Evolutionary conservation across 2,888 invertebrate species (phyloP).

Genomic region (Acrocyrtus sp.): DNA sequence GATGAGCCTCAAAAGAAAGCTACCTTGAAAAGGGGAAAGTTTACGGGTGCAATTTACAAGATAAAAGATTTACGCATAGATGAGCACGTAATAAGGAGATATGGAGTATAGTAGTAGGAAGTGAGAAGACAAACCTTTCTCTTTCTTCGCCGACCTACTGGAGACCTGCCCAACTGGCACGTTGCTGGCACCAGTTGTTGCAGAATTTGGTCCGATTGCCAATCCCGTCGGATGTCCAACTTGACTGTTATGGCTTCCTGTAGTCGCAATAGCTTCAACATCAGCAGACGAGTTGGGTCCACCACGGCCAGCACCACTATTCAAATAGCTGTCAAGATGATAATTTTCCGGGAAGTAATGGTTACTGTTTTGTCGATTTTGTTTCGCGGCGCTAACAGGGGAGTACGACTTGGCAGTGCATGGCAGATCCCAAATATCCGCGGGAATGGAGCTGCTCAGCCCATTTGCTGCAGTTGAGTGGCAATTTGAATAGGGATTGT

Average conservation of each 20-base stretch:
- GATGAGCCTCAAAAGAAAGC: slow-evolving; percentile 45
- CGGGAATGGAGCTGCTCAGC: slow-evolving; percentile 60
- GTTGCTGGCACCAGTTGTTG: slow-evolving; percentile 41
- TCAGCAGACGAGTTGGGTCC: slow-evolving; percentile 18
- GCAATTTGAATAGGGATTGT: slow-evolving; percentile 41
- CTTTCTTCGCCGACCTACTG: slow-evolving; percentile 51
- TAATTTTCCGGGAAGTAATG: slow-evolving; percentile 50
- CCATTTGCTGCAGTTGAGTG: slow-evolving; percentile 50
- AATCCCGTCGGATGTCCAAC: slow-evolving; percentile 43
- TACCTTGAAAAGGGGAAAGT: slow-evolving; percentile 14
- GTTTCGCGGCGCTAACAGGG: slow-evolving; percentile 53
- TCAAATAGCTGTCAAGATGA: slow-evolving; percentile 48
- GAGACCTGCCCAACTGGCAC: slow-evolving; percentile 46
- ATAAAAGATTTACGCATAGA: slow-evolving; percentile 9
- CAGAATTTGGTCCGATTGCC: slow-evolving; percentile 41
- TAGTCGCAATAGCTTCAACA: slow-evolving; percentile 32
- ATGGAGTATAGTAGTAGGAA: no score
- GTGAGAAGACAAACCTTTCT: slow-evolving; percentile 44
- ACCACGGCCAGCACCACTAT: slow-evolving; percentile 17
- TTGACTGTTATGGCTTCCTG: slow-evolving; percentile 45
- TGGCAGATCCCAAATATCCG: slow-evolving; percentile 61
- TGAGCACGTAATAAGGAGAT: background rate
- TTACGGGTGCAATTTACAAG: slow-evolving; percentile 27
- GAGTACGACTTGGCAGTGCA: slow-evolving; percentile 58
- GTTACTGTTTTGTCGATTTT: slow-evolving; percentile 50